Evolutionary conservation across 92 coral and sea anemone species (phyloP).

Genomic region (Bergia sp.): DNA sequence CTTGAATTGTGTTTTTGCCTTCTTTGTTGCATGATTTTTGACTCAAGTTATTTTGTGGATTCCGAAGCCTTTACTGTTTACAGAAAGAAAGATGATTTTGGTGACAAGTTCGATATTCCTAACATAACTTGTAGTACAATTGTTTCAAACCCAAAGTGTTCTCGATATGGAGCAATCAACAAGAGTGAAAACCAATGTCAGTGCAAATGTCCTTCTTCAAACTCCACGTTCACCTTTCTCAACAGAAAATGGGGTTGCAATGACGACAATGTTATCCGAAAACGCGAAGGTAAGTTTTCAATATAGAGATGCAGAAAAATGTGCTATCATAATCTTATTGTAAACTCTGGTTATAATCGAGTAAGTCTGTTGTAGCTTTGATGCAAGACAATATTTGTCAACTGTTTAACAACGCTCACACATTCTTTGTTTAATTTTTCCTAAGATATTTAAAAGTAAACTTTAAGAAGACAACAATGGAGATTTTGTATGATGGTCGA

Average conservation of each 20-base stretch:
- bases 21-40: not conserved
- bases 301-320: not conserved
- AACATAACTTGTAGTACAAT: not conserved
- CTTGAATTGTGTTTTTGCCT: not conserved
- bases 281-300: constrained; percentile 3
- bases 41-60: not conserved
- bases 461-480: too few relatives aligned
- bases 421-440: too few relatives aligned
- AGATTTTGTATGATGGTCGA: too few relatives aligned
- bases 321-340: too few relatives aligned
- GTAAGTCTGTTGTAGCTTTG: too few relatives aligned
- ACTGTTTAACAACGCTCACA: too few relatives aligned
- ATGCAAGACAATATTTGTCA: too few relatives aligned
- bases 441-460: too few relatives aligned
- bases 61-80: constrained; percentile 1
- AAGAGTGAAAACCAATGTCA: not conserved
- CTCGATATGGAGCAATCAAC: not conserved
- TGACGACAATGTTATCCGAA: not conserved
- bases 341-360: too few relatives aligned
- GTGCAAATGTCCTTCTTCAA: constrained; percentile 8
- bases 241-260: not conserved
- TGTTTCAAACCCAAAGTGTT: not conserved
- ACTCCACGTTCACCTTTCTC: not conserved
- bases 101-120: constrained; percentile 14
- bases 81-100: not conserved